Evolutionary conservation across 2,113 vertebrate species (phyloP).

Genomic region (Riparia riparia): DNA sequence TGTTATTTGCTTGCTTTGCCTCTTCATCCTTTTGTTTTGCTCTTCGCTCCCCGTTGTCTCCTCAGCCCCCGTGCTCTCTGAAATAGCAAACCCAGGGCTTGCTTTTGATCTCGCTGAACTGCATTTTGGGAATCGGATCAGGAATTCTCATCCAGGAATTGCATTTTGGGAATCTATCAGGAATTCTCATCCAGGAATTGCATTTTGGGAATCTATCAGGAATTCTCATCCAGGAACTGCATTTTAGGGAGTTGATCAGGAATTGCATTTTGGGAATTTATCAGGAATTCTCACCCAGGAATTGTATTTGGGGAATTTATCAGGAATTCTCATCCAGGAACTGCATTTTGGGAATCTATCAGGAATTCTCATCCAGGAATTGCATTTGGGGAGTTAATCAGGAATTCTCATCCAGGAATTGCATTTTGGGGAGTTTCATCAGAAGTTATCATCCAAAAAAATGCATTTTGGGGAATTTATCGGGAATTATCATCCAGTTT

Average conservation of each 20-base stretch:
- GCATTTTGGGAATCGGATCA: background rate
- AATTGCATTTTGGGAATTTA: background rate
- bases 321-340: background rate
- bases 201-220: accelerated
- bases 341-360: background rate
- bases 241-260: too few species aligned
- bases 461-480: accelerated
- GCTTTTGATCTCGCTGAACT: conserved; percentile 1
- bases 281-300: background rate
- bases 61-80: conserved; percentile 41
- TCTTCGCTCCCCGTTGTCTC: conserved; percentile 18
- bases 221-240: background rate
- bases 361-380: background rate
- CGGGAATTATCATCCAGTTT: accelerated
- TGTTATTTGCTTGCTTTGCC: conserved; percentile 37
- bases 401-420: background rate
- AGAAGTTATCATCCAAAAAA: background rate
- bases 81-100: conserved; percentile 8
- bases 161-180: background rate
- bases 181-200: background rate
- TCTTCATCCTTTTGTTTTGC: conserved; percentile 45
- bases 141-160: background rate
- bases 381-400: accelerated
- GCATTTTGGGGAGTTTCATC: accelerated
- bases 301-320: background rate